A percentile compares a stretch with the other conserved stretches of the same genome.
Conservation (phyloP, 2,113 vertebrate genomes). For the Peucedramus taeniatus region DNA sequence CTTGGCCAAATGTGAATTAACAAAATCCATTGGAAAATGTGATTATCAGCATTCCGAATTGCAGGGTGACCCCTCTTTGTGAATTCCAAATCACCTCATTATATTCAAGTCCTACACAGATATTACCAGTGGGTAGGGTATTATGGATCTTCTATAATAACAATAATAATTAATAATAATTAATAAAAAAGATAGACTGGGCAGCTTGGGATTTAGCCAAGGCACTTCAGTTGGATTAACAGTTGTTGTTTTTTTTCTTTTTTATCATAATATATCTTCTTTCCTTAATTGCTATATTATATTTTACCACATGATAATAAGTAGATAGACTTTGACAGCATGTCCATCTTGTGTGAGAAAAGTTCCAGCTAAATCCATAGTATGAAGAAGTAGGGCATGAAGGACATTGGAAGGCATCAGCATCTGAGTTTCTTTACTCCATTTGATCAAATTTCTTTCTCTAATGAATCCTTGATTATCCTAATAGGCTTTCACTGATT, state of each 20-base stretch:
- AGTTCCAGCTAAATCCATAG: neutral
- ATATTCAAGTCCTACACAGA: neutral
- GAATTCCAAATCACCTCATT: neutral
- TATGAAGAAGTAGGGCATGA: neutral
- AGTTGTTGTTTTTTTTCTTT: neutral
- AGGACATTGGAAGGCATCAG: neutral
- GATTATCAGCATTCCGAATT: neutral
- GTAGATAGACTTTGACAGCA: neutral
- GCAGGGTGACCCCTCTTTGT: neutral
- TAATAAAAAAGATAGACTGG: neutral
- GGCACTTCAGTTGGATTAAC: neutral
- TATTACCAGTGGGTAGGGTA: neutral
- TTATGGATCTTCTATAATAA: neutral
- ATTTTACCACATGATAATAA: neutral
- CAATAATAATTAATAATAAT: neutral
- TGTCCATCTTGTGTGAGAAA: neutral
- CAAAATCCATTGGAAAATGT: neutral
- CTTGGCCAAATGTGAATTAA: constrained; percentile 25
- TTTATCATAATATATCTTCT: neutral
- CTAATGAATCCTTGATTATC: neutral
- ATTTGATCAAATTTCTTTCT: neutral
- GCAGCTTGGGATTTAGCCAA: neutral
- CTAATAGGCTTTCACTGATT: neutral
- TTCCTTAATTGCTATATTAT: neutral
- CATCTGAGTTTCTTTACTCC: neutral